A percentile compares a stretch with the other conserved stretches of the same genome.
These are phyloP conservation scores for Pantelozetes paolii DNA, from an alignment of 2,888 invertebrate species.

Conservation along the genomic window DNA sequence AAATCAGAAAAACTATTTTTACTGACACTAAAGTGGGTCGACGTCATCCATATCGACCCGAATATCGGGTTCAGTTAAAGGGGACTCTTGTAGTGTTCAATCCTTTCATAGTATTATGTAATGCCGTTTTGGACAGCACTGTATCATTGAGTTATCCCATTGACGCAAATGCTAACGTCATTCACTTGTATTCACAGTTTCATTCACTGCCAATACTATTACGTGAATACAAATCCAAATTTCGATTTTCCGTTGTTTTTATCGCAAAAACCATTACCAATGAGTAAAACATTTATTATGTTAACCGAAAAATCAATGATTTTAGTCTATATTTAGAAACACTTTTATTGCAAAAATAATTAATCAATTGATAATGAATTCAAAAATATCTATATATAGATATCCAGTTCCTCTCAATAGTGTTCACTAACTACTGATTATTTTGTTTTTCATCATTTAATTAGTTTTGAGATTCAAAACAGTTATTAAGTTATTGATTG, in stretches of 20 bases:
- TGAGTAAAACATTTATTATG: not conserved
- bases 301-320: constrained; percentile 14
- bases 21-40: too few species aligned
- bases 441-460: too few species aligned
- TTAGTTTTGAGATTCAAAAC: too few species aligned
- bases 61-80: not conserved
- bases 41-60: constrained; percentile 12
- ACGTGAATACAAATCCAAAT: constrained; percentile 32
- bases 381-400: constrained; percentile 11
- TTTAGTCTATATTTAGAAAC: not conserved
- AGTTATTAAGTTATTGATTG: too few species aligned
- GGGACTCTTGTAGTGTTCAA: not conserved
- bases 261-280: not conserved
- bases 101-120: not conserved
- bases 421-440: too few species aligned
- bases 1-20: too few species aligned
- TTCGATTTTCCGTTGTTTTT: not conserved
- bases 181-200: not conserved
- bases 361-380: not conserved
- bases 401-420: not conserved
- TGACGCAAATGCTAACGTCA: constrained; percentile 31
- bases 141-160: constrained; percentile 18
- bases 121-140: not conserved
- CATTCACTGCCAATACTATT: constrained; percentile 11
- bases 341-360: not conserved